These are phyloP conservation scores for Rhamnusium bicolor DNA, from an alignment of 2,888 invertebrate species.

Conservation along the genomic window DNA sequence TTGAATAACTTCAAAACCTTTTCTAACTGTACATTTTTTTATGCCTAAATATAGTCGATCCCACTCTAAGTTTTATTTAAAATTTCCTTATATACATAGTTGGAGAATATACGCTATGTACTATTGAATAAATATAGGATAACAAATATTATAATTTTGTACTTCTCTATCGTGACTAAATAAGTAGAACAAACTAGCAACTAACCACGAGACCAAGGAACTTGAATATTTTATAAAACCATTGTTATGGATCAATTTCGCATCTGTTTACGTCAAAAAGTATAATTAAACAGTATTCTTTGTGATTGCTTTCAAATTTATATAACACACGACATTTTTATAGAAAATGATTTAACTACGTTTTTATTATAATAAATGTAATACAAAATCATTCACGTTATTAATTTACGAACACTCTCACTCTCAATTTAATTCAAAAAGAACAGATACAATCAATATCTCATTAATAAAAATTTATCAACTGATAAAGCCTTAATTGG, in stretches of 20 bases:
- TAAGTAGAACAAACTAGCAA: background rate
- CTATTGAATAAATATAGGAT: background rate
- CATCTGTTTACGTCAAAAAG: background rate
- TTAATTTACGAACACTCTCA: background rate
- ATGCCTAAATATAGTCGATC: background rate
- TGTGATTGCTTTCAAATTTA: slow-evolving; percentile 7
- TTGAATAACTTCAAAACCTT: too few species aligned
- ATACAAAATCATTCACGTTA: too few species aligned
- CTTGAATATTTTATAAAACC: background rate
- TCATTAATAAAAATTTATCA: too few species aligned
- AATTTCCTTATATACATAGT: background rate
- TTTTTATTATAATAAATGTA: too few species aligned
- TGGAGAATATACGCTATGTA: background rate
- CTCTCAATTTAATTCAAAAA: background rate
- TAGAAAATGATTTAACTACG: background rate
- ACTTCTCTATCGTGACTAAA: background rate
- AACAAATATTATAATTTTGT: background rate
- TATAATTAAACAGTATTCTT: background rate
- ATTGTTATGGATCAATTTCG: background rate
- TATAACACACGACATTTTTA: background rate
- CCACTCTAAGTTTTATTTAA: background rate
- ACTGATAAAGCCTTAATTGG: too few species aligned
- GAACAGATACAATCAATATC: too few species aligned
- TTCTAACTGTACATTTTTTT: too few species aligned
- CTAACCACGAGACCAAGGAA: background rate